phyloP scores from a whole-genome alignment of 2,797 vertebrate species.

The Liparis tanakae region DNA sequence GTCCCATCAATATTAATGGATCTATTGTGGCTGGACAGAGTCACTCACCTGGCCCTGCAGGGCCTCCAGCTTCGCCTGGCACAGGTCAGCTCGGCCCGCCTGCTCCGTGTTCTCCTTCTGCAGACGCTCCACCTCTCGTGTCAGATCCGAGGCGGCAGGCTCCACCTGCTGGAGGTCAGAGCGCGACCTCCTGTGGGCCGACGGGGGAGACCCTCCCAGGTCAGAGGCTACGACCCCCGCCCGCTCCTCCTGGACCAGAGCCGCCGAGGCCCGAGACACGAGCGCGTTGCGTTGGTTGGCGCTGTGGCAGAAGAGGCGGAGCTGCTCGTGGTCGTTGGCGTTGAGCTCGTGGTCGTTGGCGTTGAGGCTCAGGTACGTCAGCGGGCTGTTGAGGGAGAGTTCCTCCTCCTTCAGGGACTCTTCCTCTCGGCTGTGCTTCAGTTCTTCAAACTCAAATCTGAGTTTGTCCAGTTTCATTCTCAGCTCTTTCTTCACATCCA shows the following conservation, averaged over 20 bases:
- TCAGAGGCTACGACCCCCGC: slow-evolving; percentile 13
- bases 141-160: slow-evolving; percentile 29
- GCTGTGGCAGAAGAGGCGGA: slow-evolving; percentile 72
- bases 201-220: slow-evolving; percentile 9
- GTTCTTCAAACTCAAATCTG: slow-evolving; percentile 72
- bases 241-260: slow-evolving; percentile 52
- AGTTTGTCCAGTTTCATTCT: slow-evolving; percentile 72
- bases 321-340: slow-evolving; percentile 65
- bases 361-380: slow-evolving; percentile 75
- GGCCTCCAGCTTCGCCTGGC: slow-evolving; percentile 78
- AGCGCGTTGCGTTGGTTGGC: slow-evolving; percentile 73
- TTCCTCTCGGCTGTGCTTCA: slow-evolving; percentile 56
- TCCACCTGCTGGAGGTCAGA: slow-evolving; percentile 19
- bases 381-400: slow-evolving; percentile 61
- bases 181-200: slow-evolving; percentile 7
- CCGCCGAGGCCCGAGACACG: slow-evolving; percentile 59
- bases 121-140: slow-evolving; percentile 72
- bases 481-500: slow-evolving; percentile 57
- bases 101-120: slow-evolving; percentile 68
- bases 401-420: slow-evolving; percentile 54
- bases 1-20: background rate
- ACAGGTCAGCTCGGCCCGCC: slow-evolving; percentile 66
- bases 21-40: background rate
- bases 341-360: slow-evolving; percentile 67
- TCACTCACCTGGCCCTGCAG: slow-evolving; percentile 80